Evolutionary conservation across 2,888 invertebrate genomes (phyloP).

Genomic region (Gisinianus flammeolus): DNA sequence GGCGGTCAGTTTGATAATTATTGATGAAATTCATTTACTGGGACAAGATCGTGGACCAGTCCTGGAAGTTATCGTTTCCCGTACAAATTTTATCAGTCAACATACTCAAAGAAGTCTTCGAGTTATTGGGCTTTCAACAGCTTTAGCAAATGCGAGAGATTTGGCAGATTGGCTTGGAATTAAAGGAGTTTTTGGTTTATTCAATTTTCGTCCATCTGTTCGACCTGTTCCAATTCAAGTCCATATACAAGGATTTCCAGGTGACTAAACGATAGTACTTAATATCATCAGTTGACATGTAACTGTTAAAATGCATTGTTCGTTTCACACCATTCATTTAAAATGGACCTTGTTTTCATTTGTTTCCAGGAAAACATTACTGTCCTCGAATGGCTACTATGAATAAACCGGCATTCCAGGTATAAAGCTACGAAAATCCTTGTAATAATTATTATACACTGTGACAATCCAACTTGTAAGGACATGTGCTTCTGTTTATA

Average conservation of each 20-base stretch:
- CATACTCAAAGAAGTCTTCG: constrained; percentile 83
- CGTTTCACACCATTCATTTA: no score
- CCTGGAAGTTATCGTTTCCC: constrained; percentile 97
- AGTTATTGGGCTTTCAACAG: constrained; percentile 94
- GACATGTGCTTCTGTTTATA: background rate
- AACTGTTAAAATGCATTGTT: no score
- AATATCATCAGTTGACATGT: no score
- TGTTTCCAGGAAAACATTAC: constrained; percentile 94
- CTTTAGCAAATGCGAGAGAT: constrained; percentile 94
- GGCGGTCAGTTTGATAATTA: constrained; percentile 87
- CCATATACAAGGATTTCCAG: constrained; percentile 90
- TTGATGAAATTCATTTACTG: constrained; percentile 97
- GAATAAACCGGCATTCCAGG: constrained; percentile 98
- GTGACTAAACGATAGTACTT: no score
- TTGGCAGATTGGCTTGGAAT: constrained; percentile 96
- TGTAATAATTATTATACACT: background rate
- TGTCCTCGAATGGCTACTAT: constrained; percentile 99
- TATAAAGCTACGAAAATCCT: constrained; percentile 57
- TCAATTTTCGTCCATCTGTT: constrained; percentile 97
- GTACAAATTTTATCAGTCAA: constrained; percentile 94
- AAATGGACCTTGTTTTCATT: background rate
- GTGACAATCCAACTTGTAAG: background rate
- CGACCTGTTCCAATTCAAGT: constrained; percentile 95
- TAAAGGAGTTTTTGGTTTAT: constrained; percentile 76
- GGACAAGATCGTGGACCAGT: constrained; percentile 87